Percentiles rank a stretch among this genome's conserved stretches.
Evolutionary conservation across 2,888 invertebrate genomes (phyloP).

Genomic region (Tenthredo livida): DNA sequence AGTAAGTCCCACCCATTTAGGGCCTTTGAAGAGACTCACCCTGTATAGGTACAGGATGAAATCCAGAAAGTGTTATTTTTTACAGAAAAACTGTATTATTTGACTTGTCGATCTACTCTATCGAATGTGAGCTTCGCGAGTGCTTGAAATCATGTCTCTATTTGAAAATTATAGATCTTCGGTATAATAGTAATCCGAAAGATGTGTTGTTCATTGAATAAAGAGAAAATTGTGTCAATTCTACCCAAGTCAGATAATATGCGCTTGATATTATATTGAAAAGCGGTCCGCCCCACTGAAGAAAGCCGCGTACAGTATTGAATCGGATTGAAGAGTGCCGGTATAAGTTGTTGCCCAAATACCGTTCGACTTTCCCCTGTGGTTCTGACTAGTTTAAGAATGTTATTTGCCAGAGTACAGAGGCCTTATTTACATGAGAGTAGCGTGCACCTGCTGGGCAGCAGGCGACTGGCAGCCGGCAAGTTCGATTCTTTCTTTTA

Average conservation of each 20-base stretch:
- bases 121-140: background rate
- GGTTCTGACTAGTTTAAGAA: slow-evolving; percentile 21
- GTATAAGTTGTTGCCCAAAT: slow-evolving; percentile 28
- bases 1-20: too few species aligned
- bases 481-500: slow-evolving; percentile 72
- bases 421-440: slow-evolving; percentile 61
- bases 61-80: background rate
- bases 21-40: too few species aligned
- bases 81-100: background rate
- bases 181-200: background rate
- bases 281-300: background rate
- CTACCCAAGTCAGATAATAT: background rate
- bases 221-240: background rate
- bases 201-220: background rate
- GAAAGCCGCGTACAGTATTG: background rate
- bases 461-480: slow-evolving; percentile 76
- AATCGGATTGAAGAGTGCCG: background rate
- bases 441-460: slow-evolving; percentile 61
- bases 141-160: background rate
- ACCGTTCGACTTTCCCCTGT: slow-evolving; percentile 23
- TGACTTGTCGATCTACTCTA: background rate
- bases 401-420: slow-evolving; percentile 45
- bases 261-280: background rate
- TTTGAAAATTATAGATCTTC: background rate
- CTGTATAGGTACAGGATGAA: too few species aligned